Conservation (phyloP, 2,888 invertebrate species). For the Rotaria macrura region DNA sequence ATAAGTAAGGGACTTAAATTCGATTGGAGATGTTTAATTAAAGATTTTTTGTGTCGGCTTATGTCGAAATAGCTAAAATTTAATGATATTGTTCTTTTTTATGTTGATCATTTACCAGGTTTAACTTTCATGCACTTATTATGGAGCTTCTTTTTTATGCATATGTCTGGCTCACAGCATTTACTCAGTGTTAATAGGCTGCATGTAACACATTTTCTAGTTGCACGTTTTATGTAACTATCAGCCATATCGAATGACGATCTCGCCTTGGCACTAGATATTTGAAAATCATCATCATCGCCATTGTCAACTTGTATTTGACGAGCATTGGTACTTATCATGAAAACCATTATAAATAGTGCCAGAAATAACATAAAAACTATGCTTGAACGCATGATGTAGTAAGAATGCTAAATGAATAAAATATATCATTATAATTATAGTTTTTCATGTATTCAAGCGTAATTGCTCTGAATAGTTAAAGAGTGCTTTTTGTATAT, state of each 20-base stretch:
- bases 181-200: not conserved
- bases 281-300: too few relatives aligned
- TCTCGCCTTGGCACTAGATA: not conserved
- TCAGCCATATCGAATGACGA: not conserved
- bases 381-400: not conserved
- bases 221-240: not conserved
- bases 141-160: not conserved
- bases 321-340: not conserved
- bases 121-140: not conserved
- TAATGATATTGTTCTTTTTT: not conserved
- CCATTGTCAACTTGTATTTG: not conserved
- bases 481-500: too few relatives aligned
- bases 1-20: too few relatives aligned
- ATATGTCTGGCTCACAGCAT: not conserved
- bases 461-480: too few relatives aligned
- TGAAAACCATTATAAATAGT: not conserved
- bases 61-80: too few relatives aligned
- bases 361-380: not conserved
- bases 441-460: too few relatives aligned
- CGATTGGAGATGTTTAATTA: too few relatives aligned
- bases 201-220: not conserved
- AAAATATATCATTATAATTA: not conserved
- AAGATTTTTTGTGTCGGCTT: too few relatives aligned
- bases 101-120: not conserved
- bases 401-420: not conserved